Percentiles rank a stretch among this genome's conserved stretches.
These are phyloP conservation scores for Meloidogyne chitwoodi DNA, from an alignment of 1,140 invertebrate genomes.

Conservation along the genomic window DNA sequence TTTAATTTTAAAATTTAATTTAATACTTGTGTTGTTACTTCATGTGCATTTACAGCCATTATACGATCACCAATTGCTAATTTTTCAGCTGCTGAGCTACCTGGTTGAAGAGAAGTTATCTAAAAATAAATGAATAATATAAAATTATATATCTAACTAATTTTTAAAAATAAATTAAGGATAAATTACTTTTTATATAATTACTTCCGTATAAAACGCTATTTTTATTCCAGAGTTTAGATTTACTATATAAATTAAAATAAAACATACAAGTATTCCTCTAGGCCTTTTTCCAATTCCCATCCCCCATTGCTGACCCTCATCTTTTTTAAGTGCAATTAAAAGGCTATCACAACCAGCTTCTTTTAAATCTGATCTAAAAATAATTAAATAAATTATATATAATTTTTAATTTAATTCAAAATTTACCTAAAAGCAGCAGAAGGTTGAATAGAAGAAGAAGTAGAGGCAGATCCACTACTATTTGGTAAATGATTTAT, in stretches of 20 bases:
- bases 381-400: background rate
- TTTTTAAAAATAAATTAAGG: too few species aligned
- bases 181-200: conserved; percentile 4
- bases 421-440: background rate
- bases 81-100: conserved; percentile 56
- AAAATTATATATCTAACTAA: too few species aligned
- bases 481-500: background rate
- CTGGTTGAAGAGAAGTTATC: conserved; percentile 57
- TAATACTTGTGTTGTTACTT: conserved; percentile 53
- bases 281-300: conserved; percentile 57
- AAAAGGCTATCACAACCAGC: conserved; percentile 50
- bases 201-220: background rate
- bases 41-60: conserved; percentile 55
- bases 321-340: conserved; percentile 51
- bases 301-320: conserved; percentile 58
- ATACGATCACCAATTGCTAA: conserved; percentile 56
- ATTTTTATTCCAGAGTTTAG: too few species aligned
- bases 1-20: conserved; percentile 9
- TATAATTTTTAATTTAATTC: background rate
- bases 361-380: conserved; percentile 39
- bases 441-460: background rate
- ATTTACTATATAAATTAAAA: too few species aligned
- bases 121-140: too few species aligned
- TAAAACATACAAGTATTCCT: conserved; percentile 40
- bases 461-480: background rate